Conservation (phyloP, 2,113 vertebrate species). For the Tachuris rubrigastra region DNA sequence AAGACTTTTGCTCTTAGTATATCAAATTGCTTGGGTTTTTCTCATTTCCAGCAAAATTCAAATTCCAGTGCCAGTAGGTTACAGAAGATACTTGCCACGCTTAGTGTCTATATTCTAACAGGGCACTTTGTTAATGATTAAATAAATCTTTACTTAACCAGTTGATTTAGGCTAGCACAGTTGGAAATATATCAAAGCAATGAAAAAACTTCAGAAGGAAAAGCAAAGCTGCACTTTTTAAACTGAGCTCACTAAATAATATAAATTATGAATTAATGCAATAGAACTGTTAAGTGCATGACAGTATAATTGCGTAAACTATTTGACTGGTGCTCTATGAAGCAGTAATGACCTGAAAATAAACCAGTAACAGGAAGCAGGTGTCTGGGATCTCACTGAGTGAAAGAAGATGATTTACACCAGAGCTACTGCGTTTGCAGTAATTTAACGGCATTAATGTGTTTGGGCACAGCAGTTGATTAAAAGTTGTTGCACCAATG, state of each 20-base stretch:
- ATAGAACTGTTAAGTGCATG: constrained; percentile 73
- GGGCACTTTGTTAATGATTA: constrained; percentile 68
- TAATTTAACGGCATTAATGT: constrained; percentile 75
- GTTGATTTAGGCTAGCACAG: constrained; percentile 72
- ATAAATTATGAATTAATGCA: constrained; percentile 84
- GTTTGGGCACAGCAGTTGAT: constrained; percentile 79
- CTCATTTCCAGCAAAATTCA: constrained; percentile 16
- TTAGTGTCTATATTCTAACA: constrained; percentile 26
- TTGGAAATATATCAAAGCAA: constrained; percentile 69
- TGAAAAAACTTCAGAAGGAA: constrained; percentile 73
- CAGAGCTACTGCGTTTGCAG: constrained; percentile 72
- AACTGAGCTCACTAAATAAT: constrained; percentile 79
- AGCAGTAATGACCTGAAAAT: constrained; percentile 85
- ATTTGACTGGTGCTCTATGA: constrained; percentile 76
- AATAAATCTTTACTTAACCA: constrained; percentile 74
- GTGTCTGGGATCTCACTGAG: constrained; percentile 77
- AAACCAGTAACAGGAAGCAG: constrained; percentile 80
- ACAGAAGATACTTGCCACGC: constrained; percentile 14
- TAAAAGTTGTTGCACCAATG: constrained; percentile 82
- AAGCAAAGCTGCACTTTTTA: constrained; percentile 65
- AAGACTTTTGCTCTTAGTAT: not conserved
- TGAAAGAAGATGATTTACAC: constrained; percentile 76
- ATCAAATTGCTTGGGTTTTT: not conserved
- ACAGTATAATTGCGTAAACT: constrained; percentile 71
- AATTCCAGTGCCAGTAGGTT: constrained; percentile 2